Evolutionary conservation across 2,888 invertebrate genomes (phyloP), one percentile per base, ranked within the genome.

Genomic region (Macrophya alboannulata): DNA sequence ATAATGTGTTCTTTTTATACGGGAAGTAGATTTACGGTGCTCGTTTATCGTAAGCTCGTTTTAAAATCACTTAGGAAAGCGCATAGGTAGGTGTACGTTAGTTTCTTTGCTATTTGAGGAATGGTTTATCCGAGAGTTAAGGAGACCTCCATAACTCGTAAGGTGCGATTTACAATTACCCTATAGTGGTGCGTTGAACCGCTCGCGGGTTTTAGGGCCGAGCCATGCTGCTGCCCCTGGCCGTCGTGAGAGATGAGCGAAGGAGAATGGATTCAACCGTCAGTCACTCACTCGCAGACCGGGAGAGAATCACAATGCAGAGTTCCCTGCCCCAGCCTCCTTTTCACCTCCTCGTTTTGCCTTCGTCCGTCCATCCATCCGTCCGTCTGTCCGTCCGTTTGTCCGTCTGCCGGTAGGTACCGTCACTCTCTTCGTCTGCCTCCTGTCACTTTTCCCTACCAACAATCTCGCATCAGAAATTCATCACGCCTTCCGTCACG

Each of bases 251-350:
- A 85, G 85, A 86, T 82, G 86, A 83, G 76, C 86, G 87, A 87
- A 87, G 88, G 86, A 87, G 89, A 89, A 91, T 89, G 92, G 92
- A 93, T 93, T 93, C 93, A 93, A 89, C 93, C 92, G 93, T 93
- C 93, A 93, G 92, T 93, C 93, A 93, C 90, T 92, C 91, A 88
- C 91, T 90, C 91, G 92, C 90, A 91, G 91, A 90, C 92, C 90
- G 89, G 90, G 91, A 91, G 91, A 90, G 92, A 92, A 92, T 92
- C 91, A 92, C 92, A 92, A 92, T 92, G 90, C 92, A 90, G 87
- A 88, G 89, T 89, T 88, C 90, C 79, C 85, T 85, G 76, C 76
- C 85, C 68, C 83, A 85, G 40, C 59, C 84, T 62, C 83, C 79
- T 77, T 74, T 79, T 43, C 37, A n/a, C 84, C 65, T 43, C n/a